Percentiles rank a stretch among this genome's conserved stretches.
Evolutionary conservation across 92 coral and sea anemone species (phyloP).

Genomic region (Epizoanthus ramosus): DNA sequence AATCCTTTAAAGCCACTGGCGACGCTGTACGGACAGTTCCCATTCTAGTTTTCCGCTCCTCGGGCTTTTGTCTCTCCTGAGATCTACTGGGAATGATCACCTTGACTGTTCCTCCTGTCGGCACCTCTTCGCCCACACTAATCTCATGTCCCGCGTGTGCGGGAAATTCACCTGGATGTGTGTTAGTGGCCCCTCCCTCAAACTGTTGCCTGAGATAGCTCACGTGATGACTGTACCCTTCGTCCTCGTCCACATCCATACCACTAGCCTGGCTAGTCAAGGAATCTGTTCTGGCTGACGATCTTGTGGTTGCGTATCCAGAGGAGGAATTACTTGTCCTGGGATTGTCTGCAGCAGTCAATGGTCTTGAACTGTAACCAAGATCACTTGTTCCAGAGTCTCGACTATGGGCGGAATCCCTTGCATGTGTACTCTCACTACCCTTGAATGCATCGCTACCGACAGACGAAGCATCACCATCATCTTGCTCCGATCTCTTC

Average conservation of each 20-base stretch:
- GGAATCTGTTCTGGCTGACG: constrained; percentile 34
- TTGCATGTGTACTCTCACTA: constrained; percentile 11
- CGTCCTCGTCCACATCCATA: constrained; percentile 22
- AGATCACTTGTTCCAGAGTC: constrained; percentile 12
- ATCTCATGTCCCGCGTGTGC: constrained; percentile 12
- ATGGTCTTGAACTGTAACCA: constrained; percentile 23
- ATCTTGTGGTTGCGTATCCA: constrained; percentile 29
- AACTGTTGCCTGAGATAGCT: constrained; percentile 54
- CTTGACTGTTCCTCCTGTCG: constrained; percentile 9
- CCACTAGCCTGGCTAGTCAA: constrained; percentile 31
- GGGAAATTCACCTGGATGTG: background rate
- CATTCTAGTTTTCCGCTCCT: constrained; percentile 44
- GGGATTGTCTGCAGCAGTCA: background rate
- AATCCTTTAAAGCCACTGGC: constrained; percentile 80
- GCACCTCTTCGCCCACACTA: background rate
- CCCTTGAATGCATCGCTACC: constrained; percentile 26
- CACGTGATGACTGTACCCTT: constrained; percentile 23
- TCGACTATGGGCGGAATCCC: constrained; percentile 12
- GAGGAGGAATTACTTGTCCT: constrained; percentile 32
- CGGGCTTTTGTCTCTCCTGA: constrained; percentile 20
- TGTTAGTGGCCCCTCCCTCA: constrained; percentile 22
- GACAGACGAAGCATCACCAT: constrained; percentile 31
- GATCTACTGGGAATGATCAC: constrained; percentile 28
- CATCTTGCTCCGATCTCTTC: constrained; percentile 46
- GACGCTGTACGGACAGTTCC: constrained; percentile 75